These are phyloP conservation scores for Prochilodus magdalenae DNA, from an alignment of 2,113 vertebrate species.

Conservation along the genomic window DNA sequence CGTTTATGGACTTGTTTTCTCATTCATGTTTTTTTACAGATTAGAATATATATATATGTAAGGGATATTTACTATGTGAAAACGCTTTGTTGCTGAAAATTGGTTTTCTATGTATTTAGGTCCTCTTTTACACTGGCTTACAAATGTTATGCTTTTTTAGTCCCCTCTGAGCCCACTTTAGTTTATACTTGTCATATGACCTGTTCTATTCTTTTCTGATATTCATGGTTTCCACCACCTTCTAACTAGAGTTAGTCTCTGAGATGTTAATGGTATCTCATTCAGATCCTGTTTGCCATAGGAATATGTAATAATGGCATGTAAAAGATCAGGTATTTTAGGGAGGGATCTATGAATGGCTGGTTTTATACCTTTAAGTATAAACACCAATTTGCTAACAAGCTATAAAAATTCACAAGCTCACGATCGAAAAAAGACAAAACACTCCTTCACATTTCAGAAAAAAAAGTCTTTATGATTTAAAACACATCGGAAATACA, in stretches of 20 bases:
- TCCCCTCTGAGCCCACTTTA: not conserved
- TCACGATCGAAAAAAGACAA: slow-evolving; percentile 30
- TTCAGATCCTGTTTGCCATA: not conserved
- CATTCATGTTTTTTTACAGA: not conserved
- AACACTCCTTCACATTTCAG: slow-evolving; percentile 18
- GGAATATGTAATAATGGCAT: not conserved
- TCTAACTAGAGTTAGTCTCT: not conserved
- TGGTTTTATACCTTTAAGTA: not conserved
- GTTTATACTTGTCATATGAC: not conserved
- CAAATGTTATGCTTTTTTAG: not conserved
- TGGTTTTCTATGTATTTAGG: not conserved
- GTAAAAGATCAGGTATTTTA: not conserved
- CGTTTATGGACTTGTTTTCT: not conserved
- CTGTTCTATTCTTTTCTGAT: not conserved
- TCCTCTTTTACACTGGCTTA: not conserved
- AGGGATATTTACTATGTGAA: not conserved
- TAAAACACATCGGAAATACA: slow-evolving; percentile 60
- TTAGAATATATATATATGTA: not conserved
- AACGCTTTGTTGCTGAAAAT: no score
- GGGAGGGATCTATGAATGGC: not conserved
- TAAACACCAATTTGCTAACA: not conserved
- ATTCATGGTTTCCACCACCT: not conserved
- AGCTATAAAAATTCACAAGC: not conserved
- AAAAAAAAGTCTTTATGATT: slow-evolving; percentile 61
- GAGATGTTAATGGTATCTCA: not conserved